Conservation (phyloP, 2,888 invertebrate genomes). For the Terebella lapidaria region DNA sequence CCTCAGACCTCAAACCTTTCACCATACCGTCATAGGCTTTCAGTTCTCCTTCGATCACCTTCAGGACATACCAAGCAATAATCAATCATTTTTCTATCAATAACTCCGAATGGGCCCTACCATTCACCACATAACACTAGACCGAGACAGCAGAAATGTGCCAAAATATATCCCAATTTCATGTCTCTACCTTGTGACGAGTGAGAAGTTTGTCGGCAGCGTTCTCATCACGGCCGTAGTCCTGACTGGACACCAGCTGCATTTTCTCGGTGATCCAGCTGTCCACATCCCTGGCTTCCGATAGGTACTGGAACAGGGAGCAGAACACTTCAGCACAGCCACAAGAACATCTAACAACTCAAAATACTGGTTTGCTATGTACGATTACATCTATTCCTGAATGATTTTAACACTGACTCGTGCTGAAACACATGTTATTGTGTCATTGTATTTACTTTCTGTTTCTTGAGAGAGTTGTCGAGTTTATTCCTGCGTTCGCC, state of each 20-base stretch:
- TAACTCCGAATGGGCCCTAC: no score
- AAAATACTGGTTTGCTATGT: no score
- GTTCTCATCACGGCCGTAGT: conserved; percentile 88
- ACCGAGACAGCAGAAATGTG: not conserved
- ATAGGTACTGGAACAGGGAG: conserved; percentile 24
- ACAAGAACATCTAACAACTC: no score
- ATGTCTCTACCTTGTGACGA: conserved; percentile 74
- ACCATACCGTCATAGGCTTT: conserved; percentile 47
- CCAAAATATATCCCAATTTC: not conserved
- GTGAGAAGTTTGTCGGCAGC: conserved; percentile 88
- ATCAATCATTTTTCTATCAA: no score
- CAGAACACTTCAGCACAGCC: no score
- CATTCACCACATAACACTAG: no score
- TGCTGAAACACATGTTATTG: not conserved
- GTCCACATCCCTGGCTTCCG: conserved; percentile 93
- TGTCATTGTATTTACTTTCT: conserved; percentile 49
- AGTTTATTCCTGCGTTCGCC: conserved; percentile 70
- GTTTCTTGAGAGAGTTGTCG: conserved; percentile 80
- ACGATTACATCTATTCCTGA: not conserved
- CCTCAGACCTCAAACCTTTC: conserved; percentile 41
- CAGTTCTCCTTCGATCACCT: conserved; percentile 65
- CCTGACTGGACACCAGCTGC: conserved; percentile 78
- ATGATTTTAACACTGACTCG: not conserved
- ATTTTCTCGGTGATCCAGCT: conserved; percentile 95
- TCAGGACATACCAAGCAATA: no score